Percentiles rank a stretch among this genome's conserved stretches.
These are phyloP conservation scores for Astur gentilis DNA, from an alignment of 2,113 vertebrate genomes.

Conservation along the genomic window DNA sequence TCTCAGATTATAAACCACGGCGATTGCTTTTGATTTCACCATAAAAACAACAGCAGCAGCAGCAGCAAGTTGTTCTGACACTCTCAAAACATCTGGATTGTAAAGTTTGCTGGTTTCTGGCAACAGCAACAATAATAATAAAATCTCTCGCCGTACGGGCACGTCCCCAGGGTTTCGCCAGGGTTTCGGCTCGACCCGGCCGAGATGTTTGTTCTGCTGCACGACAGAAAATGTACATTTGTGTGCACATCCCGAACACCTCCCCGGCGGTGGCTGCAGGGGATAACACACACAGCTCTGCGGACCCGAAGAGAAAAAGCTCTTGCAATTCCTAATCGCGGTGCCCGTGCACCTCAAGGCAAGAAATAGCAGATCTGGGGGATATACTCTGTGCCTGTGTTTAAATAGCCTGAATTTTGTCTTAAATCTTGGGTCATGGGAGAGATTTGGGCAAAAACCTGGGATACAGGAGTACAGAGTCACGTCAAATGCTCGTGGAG, in stretches of 20 bases:
- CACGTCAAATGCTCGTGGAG: accelerated
- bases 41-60: background rate
- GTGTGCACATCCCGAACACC: background rate
- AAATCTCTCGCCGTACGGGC: background rate
- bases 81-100: slow-evolving; percentile 12
- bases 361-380: accelerated
- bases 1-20: background rate
- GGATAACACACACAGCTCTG: background rate
- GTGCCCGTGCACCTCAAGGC: accelerated
- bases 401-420: too few relatives aligned
- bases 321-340: background rate
- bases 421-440: background rate
- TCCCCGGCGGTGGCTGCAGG: background rate
- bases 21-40: background rate
- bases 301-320: background rate
- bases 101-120: slow-evolving; percentile 11
- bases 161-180: background rate
- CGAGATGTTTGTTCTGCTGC: background rate
- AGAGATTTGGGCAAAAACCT: background rate
- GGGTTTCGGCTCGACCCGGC: background rate
- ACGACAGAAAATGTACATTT: accelerated
- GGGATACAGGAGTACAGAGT: accelerated
- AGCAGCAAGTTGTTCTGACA: background rate
- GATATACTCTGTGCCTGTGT: accelerated
- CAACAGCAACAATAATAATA: background rate